A percentile compares a stretch with the other conserved stretches of the same genome.
Conservation (phyloP, 2,113 vertebrate genomes). For the Aegithalos caudatus region DNA sequence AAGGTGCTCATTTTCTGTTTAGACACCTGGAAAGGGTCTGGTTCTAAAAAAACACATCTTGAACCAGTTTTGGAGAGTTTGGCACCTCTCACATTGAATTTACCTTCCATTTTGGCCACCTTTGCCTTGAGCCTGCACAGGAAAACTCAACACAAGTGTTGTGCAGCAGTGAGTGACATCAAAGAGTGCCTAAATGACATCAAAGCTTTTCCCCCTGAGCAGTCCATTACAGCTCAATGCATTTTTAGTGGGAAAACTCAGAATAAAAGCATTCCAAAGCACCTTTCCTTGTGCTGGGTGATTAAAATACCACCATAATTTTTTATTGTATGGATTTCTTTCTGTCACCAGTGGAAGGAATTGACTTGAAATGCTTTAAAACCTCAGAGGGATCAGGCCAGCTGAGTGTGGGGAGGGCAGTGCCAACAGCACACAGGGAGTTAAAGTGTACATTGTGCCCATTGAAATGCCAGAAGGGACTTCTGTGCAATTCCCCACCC, state of each 20-base stretch:
- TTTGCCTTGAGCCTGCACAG: background rate
- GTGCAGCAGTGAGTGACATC: background rate
- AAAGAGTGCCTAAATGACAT: background rate
- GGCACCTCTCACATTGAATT: background rate
- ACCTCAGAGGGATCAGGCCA: background rate
- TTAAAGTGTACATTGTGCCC: fast-evolving
- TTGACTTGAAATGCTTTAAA: background rate
- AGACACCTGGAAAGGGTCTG: background rate
- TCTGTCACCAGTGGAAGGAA: background rate
- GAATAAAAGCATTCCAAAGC: background rate
- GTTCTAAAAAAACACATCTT: fast-evolving
- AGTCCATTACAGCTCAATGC: background rate
- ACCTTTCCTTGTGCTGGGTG: background rate
- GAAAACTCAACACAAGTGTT: background rate
- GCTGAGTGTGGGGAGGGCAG: background rate
- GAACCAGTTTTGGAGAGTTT: background rate
- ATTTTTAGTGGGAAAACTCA: background rate
- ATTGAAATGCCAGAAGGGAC: background rate
- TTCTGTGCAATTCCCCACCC: background rate
- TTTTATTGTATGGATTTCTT: background rate
- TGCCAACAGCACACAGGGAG: background rate
- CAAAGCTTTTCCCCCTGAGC: background rate
- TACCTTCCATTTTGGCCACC: background rate
- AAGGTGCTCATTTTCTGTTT: background rate
- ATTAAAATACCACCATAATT: background rate